Evolutionary conservation across 1,140 invertebrate genomes (phyloP).

Genomic region (Euura saliciscinereae): DNA sequence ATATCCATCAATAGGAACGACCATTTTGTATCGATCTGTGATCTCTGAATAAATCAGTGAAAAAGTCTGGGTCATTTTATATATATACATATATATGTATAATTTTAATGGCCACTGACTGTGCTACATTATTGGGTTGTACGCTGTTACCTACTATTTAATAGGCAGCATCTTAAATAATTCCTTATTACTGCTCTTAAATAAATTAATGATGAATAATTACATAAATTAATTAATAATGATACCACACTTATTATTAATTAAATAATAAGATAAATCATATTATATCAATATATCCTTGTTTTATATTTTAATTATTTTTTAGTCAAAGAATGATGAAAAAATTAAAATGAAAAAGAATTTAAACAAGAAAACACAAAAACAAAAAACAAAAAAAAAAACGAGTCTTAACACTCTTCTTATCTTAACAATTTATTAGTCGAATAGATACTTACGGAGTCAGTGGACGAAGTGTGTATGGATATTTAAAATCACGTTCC

Average conservation of each 20-base stretch:
- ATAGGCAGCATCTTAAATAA: neutral
- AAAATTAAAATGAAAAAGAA: too few relatives aligned
- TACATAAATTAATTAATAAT: neutral
- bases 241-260: too few relatives aligned
- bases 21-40: neutral
- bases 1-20: conserved; percentile 4
- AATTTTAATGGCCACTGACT: neutral
- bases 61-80: neutral
- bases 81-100: too few relatives aligned
- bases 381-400: too few relatives aligned
- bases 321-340: neutral
- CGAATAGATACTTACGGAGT: conserved; percentile 4
- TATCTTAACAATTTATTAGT: neutral
- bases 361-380: too few relatives aligned
- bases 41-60: conserved; percentile 7
- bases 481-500: neutral
- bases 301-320: neutral
- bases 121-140: conserved; percentile 3
- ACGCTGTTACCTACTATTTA: neutral
- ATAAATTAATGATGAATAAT: neutral
- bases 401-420: too few relatives aligned
- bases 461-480: neutral
- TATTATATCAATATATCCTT: neutral
- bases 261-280: neutral
- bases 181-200: conserved; percentile 4